These are phyloP conservation scores for Probosciger aterrimus DNA, from an alignment of 2,113 vertebrate species.

Conservation along the genomic window DNA sequence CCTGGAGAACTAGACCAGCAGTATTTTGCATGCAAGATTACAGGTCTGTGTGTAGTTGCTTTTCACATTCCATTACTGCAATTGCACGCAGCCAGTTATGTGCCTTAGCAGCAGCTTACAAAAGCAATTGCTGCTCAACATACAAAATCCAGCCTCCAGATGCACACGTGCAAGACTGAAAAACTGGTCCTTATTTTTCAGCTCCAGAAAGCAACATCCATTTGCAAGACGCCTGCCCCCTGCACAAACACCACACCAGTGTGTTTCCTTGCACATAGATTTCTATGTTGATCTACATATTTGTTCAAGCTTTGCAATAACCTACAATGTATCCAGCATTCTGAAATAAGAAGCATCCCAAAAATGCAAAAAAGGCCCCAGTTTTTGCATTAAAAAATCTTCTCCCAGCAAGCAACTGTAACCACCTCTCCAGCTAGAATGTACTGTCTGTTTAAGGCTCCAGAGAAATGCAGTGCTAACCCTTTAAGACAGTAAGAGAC, in stretches of 20 bases:
- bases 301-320: slow-evolving; percentile 39
- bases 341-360: slow-evolving; percentile 33
- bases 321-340: neutral
- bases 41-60: slow-evolving; percentile 31
- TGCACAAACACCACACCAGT: slow-evolving; percentile 21
- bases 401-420: slow-evolving; percentile 11
- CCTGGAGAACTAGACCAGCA: slow-evolving; percentile 2
- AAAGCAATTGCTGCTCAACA: slow-evolving; percentile 59
- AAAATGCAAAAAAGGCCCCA: slow-evolving; percentile 41
- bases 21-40: slow-evolving; percentile 55
- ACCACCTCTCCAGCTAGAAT: slow-evolving; percentile 5
- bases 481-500: slow-evolving; percentile 56
- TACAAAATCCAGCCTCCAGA: slow-evolving; percentile 46
- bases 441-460: slow-evolving; percentile 5
- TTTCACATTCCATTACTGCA: slow-evolving; percentile 60
- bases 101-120: slow-evolving; percentile 60
- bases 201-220: neutral
- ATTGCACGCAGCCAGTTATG: slow-evolving; percentile 52
- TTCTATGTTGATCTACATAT: slow-evolving; percentile 16
- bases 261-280: neutral
- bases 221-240: neutral
- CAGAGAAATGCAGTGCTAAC: slow-evolving; percentile 3
- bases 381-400: neutral
- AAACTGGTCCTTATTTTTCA: slow-evolving; percentile 51
- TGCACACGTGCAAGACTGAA: slow-evolving; percentile 4